Evolutionary conservation across 2,113 vertebrate genomes (phyloP).

Genomic region (Xenopus laevis): DNA sequence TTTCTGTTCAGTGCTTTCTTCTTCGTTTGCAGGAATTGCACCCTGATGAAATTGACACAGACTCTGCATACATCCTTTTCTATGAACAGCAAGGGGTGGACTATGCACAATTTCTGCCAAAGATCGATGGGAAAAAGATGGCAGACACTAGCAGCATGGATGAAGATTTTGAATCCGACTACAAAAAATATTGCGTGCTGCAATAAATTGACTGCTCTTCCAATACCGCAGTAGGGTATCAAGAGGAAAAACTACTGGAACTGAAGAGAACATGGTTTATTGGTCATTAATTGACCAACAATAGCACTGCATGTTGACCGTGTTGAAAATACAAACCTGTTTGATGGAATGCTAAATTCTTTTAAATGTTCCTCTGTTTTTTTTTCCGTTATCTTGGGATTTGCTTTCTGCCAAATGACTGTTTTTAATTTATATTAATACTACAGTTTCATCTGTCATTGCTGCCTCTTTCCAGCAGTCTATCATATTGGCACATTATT

Average conservation of each 20-base stretch:
- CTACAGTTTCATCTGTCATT: background rate
- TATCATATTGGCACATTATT: background rate
- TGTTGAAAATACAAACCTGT: constrained; percentile 6
- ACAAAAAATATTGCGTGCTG: constrained; percentile 96
- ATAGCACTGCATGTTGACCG: constrained; percentile 34
- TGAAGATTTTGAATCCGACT: constrained; percentile 97
- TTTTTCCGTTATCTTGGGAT: background rate
- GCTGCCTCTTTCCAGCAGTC: too few relatives aligned
- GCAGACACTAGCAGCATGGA: constrained; percentile 99
- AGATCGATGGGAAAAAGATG: constrained; percentile 95
- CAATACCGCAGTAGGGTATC: background rate
- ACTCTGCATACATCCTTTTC: constrained; percentile 98
- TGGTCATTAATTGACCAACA: background rate
- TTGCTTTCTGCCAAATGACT: too few relatives aligned
- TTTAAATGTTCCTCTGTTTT: constrained; percentile 19
- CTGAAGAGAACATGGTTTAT: background rate
- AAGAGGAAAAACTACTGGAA: background rate
- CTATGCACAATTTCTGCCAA: constrained; percentile 94
- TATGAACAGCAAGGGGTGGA: constrained; percentile 95
- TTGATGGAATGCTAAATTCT: constrained; percentile 7
- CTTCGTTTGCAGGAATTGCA: constrained; percentile 78
- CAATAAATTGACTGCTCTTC: constrained; percentile 66
- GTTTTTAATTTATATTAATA: constrained; percentile 20
- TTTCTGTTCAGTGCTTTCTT: background rate
- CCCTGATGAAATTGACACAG: constrained; percentile 92